Conservation (phyloP, 2,797 vertebrate genomes). For the Lithobates sylvaticus region DNA sequence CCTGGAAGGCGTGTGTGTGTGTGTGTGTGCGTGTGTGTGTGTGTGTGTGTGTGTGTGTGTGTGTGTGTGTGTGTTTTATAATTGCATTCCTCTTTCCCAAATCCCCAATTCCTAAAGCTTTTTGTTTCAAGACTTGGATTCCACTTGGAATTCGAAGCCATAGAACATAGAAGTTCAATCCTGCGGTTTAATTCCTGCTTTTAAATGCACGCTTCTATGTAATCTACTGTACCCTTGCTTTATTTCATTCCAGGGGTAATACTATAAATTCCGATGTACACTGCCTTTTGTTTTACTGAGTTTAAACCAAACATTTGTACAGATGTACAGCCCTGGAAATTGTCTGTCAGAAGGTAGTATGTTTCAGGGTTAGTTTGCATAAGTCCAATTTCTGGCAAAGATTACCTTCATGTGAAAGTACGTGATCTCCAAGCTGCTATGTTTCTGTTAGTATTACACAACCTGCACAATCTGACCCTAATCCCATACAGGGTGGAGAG, state of each 20-base stretch:
- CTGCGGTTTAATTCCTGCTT: not conserved
- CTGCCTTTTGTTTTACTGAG: not conserved
- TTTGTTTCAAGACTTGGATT: too few species aligned
- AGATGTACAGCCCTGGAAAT: slow-evolving; percentile 11
- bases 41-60: too few species aligned
- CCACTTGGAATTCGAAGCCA: not conserved
- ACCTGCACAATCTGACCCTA: not conserved
- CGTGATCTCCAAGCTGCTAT: not conserved
- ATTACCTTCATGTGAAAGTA: not conserved
- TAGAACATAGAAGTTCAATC: not conserved
- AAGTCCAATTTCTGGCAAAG: slow-evolving; percentile 22
- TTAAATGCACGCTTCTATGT: not conserved
- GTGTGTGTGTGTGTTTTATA: too few species aligned
- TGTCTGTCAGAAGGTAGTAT: slow-evolving; percentile 6
- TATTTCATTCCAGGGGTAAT: not conserved
- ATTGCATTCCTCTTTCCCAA: too few species aligned
- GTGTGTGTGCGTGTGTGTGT: too few species aligned
- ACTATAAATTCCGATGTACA: not conserved
- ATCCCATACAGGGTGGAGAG: not conserved
- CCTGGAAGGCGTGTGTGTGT: too few species aligned
- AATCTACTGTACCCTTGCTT: not conserved
- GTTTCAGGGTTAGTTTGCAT: slow-evolving; percentile 8
- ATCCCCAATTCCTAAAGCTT: too few species aligned
- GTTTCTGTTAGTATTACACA: slow-evolving; percentile 7
- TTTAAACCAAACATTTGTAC: slow-evolving; percentile 19